Conservation (phyloP, 2,888 invertebrate genomes). For the Carabus problematicus region DNA sequence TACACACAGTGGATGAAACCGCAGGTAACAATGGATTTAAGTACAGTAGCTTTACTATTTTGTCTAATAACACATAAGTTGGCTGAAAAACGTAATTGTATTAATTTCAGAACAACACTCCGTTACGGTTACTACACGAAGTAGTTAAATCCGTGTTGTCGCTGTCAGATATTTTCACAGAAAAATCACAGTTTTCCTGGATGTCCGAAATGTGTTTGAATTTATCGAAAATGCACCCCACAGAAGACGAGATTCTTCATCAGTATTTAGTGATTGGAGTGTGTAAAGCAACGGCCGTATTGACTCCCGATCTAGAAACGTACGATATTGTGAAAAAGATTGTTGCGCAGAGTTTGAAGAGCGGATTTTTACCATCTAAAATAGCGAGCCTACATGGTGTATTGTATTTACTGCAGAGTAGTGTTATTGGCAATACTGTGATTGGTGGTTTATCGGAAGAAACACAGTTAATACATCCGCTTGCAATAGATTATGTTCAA, state of each 20-base stretch:
- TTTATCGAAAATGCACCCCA: constrained; percentile 69
- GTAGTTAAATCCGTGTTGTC: constrained; percentile 71
- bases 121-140: constrained; percentile 63
- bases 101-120: constrained; percentile 56
- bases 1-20: constrained; percentile 78
- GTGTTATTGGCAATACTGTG: constrained; percentile 59
- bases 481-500: constrained; percentile 64
- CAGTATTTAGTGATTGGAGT: constrained; percentile 73
- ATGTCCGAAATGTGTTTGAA: constrained; percentile 76
- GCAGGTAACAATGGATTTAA: constrained; percentile 57
- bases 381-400: constrained; percentile 71
- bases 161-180: constrained; percentile 79
- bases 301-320: constrained; percentile 66
- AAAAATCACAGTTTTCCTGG: constrained; percentile 79
- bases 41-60: background rate
- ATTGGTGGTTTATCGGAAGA: constrained; percentile 60
- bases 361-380: constrained; percentile 68
- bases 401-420: constrained; percentile 71
- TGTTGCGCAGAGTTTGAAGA: constrained; percentile 67
- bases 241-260: constrained; percentile 79
- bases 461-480: constrained; percentile 61
- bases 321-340: constrained; percentile 68
- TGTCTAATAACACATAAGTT: too few species aligned
- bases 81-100: constrained; percentile 17
- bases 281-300: constrained; percentile 73